These are phyloP conservation scores for Didymodactylos carnosus DNA, from an alignment of 2,888 invertebrate species.

Conservation along the genomic window DNA sequence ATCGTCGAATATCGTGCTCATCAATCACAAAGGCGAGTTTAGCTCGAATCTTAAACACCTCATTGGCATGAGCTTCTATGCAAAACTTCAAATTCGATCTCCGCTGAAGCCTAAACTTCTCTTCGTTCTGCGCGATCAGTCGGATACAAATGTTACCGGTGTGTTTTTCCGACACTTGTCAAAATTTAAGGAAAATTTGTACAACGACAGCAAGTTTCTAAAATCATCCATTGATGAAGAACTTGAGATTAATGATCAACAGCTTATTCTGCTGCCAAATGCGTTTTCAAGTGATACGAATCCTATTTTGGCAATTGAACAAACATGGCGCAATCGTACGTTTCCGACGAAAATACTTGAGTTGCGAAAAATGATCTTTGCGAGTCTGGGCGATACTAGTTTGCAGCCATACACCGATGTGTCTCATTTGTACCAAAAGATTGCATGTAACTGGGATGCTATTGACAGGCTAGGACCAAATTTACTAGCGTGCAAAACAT, in stretches of 20 bases:
- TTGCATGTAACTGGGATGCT: neutral
- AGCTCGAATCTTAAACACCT: neutral
- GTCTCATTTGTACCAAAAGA: neutral
- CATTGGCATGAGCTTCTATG: slow-evolving; percentile 1
- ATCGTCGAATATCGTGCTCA: neutral
- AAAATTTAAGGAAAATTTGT: neutral
- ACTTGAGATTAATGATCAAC: neutral
- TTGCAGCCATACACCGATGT: neutral
- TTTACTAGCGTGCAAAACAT: neutral
- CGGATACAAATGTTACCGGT: neutral
- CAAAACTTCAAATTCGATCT: neutral
- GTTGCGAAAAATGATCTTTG: neutral
- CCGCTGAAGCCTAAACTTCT: neutral
- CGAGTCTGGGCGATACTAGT: neutral
- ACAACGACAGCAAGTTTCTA: neutral
- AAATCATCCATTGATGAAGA: neutral
- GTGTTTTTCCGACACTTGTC: neutral
- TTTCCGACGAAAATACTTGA: neutral
- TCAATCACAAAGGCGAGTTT: slow-evolving; percentile 9
- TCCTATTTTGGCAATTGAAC: neutral
- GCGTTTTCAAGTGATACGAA: neutral
- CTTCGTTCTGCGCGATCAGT: neutral
- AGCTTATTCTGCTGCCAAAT: neutral
- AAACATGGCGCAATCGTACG: neutral
- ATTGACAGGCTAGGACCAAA: neutral